phyloP scores from a whole-genome alignment of 2,888 invertebrate genomes.

The Amphiduros pacificus region DNA sequence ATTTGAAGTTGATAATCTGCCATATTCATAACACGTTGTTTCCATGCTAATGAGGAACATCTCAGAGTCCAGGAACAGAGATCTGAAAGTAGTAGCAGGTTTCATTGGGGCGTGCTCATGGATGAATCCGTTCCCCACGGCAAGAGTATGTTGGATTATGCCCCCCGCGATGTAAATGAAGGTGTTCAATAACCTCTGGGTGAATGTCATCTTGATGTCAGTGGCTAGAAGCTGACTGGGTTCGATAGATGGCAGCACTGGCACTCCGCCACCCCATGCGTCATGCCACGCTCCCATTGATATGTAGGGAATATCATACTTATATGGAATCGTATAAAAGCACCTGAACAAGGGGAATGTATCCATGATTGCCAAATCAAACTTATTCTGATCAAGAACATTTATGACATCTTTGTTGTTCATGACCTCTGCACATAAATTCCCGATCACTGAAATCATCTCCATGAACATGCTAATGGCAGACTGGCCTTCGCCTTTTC shows the following conservation, averaged over 20 bases:
- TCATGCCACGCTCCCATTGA: background rate
- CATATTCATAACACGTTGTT: constrained; percentile 13
- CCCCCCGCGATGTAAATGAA: background rate
- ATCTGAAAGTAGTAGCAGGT: background rate
- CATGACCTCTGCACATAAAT: too few relatives aligned
- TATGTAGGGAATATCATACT: background rate
- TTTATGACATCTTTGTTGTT: too few relatives aligned
- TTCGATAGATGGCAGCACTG: background rate
- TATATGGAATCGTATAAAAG: background rate
- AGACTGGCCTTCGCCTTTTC: too few relatives aligned
- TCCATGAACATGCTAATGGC: too few relatives aligned
- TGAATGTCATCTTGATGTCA: background rate
- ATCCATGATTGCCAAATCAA: constrained; percentile 1
- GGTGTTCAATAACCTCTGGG: background rate
- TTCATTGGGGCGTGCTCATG: background rate
- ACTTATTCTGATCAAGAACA: too few relatives aligned
- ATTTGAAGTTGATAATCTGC: constrained; percentile 14
- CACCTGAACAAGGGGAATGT: background rate
- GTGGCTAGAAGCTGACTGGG: background rate
- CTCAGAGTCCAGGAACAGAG: constrained; percentile 17
- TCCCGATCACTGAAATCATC: too few relatives aligned
- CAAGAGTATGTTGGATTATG: background rate
- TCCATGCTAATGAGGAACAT: constrained; percentile 21
- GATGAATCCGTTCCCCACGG: too few relatives aligned
- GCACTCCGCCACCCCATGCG: background rate